Base-by-base conservation (phyloP, 1,140 invertebrate species). In the Campoletis sonorensis region DNA sequence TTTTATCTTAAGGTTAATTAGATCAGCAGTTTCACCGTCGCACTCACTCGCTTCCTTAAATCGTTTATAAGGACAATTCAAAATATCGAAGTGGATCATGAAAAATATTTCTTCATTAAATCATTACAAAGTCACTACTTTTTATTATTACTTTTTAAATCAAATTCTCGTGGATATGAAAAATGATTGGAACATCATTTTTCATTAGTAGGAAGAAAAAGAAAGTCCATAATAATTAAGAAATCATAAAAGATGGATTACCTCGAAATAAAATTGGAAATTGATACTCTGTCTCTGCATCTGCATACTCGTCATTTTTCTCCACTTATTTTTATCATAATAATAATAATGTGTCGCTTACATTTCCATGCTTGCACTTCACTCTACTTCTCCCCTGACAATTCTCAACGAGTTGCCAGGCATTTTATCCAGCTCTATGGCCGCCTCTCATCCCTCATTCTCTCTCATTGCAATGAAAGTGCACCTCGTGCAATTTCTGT, bases 401-500 rank as follows among this genome's bases (percentile, higher is more conserved):
- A 18, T 72, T 45, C 21, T 21, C 23, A n/a, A 10, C 2, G 45
- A 51, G 72, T 75, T 18, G 72, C 4, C 45, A 77, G 54, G 30
- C 54, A 77, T 77, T 77, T 77, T 77, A 75, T 54, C 33, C 21
- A 21, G 37, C 70, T 51, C 23, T 64, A 64, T 13, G 21, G 10
- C 61, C 21, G 33, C 4, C 49, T 75, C 72, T 75, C 49, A 75
- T 75, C 8, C 18, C 45, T 51, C 45, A 54, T 21, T 77, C 73
- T 37, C 54, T 77, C 49, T 54, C 49, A 8, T 30, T 37, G 26
- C 73, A 77, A 77, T 77, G 64, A 77, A 77, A 61, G 54, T 77
- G 73, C 73, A 77, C 54, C 27, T 33, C 73, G 73, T 77, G 73
- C 73, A 77, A 77, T 77, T 61, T 77, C 30, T 77, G 73, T 77